A percentile compares a stretch with the other conserved stretches of the same genome.
phyloP scores from a whole-genome alignment of 2,888 invertebrate genomes.

The Dryomyza anilis region DNA sequence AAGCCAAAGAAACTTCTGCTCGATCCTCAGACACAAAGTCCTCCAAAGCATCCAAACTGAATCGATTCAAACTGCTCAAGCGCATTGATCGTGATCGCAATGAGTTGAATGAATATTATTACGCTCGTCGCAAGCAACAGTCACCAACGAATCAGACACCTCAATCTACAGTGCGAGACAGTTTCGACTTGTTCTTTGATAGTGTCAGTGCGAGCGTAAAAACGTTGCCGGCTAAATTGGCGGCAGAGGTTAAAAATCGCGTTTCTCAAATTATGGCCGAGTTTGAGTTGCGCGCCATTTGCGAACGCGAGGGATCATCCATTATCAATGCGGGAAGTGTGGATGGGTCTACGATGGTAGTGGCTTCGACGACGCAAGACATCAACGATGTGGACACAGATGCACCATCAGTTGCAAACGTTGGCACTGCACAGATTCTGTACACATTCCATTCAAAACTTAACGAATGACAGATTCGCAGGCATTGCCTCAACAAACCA shows the following conservation, averaged over 20 bases:
- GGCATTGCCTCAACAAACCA: not conserved
- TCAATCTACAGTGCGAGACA: not conserved
- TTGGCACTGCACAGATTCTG: slow-evolving; percentile 25
- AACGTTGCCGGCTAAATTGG: slow-evolving; percentile 48
- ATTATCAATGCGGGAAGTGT: not conserved
- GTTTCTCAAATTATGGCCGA: slow-evolving; percentile 51
- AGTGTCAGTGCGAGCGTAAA: slow-evolving; percentile 52
- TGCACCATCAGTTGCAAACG: slow-evolving; percentile 13
- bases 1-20: not conserved
- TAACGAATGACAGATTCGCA: not conserved
- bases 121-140: slow-evolving; percentile 10
- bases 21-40: not conserved
- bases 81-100: slow-evolving; percentile 39
- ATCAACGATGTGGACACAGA: not conserved
- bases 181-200: slow-evolving; percentile 49
- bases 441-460: slow-evolving; percentile 22
- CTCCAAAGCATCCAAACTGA: slow-evolving; percentile 26
- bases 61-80: slow-evolving; percentile 39
- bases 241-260: slow-evolving; percentile 50
- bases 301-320: slow-evolving; percentile 42
- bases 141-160: not conserved
- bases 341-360: slow-evolving; percentile 8
- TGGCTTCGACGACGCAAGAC: slow-evolving; percentile 12
- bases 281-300: slow-evolving; percentile 52
- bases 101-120: slow-evolving; percentile 38